phyloP scores from a whole-genome alignment of 2,113 vertebrate genomes.

The Sakesphorus luctuosus region DNA sequence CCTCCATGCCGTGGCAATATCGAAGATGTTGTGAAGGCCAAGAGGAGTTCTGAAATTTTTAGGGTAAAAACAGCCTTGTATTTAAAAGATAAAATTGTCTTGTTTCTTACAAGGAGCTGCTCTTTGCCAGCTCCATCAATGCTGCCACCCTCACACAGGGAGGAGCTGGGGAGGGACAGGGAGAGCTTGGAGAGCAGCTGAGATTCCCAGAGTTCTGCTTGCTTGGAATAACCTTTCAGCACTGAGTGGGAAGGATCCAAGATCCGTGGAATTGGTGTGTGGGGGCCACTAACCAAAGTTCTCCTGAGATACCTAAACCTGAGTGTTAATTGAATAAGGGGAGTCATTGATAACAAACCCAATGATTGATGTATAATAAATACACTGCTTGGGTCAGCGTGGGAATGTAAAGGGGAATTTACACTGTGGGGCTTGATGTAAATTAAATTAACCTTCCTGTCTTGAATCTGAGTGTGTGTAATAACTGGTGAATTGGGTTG shows the following conservation, averaged over 20 bases:
- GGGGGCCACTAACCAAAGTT: constrained; percentile 63
- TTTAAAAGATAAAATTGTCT: not conserved
- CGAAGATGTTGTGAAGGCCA: accelerated
- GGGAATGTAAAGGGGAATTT: constrained; percentile 70
- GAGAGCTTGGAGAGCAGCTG: constrained; percentile 28
- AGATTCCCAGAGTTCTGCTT: constrained; percentile 64
- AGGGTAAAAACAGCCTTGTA: accelerated
- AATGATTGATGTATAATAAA: constrained; percentile 42
- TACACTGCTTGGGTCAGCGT: constrained; percentile 71
- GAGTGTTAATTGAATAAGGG: constrained; percentile 22
- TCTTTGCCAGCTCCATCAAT: not conserved
- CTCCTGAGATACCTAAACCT: constrained; percentile 34
- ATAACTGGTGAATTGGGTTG: constrained; percentile 79
- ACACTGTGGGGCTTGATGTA: constrained; percentile 74
- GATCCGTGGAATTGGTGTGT: constrained; percentile 51
- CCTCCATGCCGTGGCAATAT: not conserved
- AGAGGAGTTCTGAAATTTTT: not conserved
- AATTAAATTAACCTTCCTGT: constrained; percentile 73
- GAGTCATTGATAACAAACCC: constrained; percentile 31
- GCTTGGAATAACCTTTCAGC: constrained; percentile 38
- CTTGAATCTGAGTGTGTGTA: constrained; percentile 74
- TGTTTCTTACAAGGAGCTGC: not conserved
- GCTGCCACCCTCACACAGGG: accelerated
- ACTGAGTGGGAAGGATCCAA: constrained; percentile 8
- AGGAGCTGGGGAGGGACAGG: not conserved